Evolutionary conservation across 1,140 invertebrate species (phyloP), one percentile per base, ranked within the genome.

Genomic region (Scaptomyza graminum): DNA sequence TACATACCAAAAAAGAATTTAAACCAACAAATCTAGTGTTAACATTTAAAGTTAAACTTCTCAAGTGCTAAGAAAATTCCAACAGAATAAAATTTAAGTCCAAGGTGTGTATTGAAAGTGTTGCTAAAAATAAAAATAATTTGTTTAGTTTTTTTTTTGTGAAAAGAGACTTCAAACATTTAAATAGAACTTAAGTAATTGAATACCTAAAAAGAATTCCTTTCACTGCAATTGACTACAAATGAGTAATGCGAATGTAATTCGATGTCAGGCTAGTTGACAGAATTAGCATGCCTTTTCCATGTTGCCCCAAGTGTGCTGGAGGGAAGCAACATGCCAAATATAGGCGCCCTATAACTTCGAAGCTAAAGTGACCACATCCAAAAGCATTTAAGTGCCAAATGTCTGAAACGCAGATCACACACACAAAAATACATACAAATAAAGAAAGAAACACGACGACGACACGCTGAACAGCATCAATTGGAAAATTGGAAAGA

Each of bases 381-480:
- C 82, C 66, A 82, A 65, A 61, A 51, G 82, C 82, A 81, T 85
- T 85, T 87, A 78, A 82, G 78, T 81, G 82, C 63, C 79, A 87
- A 34, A 79, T 78, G 75, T 87, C 78, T 85, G 78, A 78, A 85
- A 79, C 81, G 73, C 63, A 61, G 62, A 49, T 15, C 18, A 59
- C 37, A 47, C 47, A 64, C 66, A 81, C 47, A 64, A 74, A 74
- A 71, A 31, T 31, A 31, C 49, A 43, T 61, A 73, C 43, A 18
- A 56, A 60, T 47, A 37, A 28, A 59, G 18, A 47, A 46, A 31
- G 3, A 25, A 31, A 46, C n/a, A n/a, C n/a, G n/a, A 4, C 8
- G 25, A 8, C 9, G 31, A 34, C 13, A 59, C 11, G 12, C 37
- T 25, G 31, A 50, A 34, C 25, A 39, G 62, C 49, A 69, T 80